These are phyloP conservation scores for Chironomus riparius DNA, from an alignment of 2,888 invertebrate species.

Conservation along the genomic window DNA sequence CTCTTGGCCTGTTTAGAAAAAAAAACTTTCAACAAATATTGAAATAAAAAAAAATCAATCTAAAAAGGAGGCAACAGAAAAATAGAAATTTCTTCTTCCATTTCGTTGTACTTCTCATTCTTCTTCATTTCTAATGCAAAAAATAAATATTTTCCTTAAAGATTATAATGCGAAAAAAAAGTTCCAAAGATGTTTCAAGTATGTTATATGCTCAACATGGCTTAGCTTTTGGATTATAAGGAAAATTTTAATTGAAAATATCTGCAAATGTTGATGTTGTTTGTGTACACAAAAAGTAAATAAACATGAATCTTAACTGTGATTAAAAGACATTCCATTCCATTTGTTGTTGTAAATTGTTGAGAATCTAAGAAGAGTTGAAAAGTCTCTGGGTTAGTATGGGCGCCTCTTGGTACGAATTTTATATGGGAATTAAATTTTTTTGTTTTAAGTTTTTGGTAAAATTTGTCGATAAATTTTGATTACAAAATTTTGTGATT, in stretches of 20 bases:
- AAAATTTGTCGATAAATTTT: too few relatives aligned
- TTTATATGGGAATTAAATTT: too few relatives aligned
- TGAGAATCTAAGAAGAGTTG: too few relatives aligned
- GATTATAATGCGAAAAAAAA: neutral
- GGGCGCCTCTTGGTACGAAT: too few relatives aligned
- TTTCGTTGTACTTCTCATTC: neutral
- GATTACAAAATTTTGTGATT: too few relatives aligned
- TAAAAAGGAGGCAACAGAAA: too few relatives aligned
- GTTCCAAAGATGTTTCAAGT: neutral
- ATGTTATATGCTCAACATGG: neutral
- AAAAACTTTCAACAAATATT: neutral
- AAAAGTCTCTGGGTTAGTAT: too few relatives aligned
- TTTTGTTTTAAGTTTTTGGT: too few relatives aligned
- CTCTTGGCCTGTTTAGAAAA: slow-evolving; percentile 1
- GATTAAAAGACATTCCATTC: too few relatives aligned
- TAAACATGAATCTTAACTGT: too few relatives aligned
- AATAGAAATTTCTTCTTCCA: neutral
- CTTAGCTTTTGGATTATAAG: neutral
- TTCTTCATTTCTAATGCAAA: neutral
- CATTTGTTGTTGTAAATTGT: too few relatives aligned
- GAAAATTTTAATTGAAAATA: neutral
- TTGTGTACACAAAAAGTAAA: too few relatives aligned
- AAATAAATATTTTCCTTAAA: neutral
- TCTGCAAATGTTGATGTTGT: neutral
- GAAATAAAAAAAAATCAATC: neutral